These are phyloP conservation scores for Oenanthe oenanthe DNA, from an alignment of 2,113 vertebrate genomes.

Conservation along the genomic window DNA sequence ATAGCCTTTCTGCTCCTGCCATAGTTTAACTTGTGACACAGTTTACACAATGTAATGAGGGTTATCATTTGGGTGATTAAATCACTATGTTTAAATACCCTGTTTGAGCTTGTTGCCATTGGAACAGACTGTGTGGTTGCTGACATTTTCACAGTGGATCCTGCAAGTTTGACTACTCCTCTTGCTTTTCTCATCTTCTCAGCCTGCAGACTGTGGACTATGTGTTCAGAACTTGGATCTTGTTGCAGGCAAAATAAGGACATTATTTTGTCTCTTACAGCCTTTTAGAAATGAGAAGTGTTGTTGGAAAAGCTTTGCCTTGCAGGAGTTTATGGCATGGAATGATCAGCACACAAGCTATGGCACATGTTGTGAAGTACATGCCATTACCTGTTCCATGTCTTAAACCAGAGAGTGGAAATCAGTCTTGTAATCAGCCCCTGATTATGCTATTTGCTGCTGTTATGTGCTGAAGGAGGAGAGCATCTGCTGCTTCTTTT, in stretches of 20 bases:
- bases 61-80: conserved; percentile 14
- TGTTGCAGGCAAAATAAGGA: background rate
- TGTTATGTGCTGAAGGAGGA: background rate
- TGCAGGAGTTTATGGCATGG: background rate
- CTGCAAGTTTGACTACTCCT: background rate
- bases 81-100: background rate
- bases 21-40: background rate
- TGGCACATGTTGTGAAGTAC: background rate
- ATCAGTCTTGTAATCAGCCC: background rate
- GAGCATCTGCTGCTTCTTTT: conserved; percentile 22
- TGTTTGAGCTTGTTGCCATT: conserved; percentile 4
- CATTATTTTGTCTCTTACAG: background rate
- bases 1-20: background rate
- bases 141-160: conserved; percentile 21
- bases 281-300: background rate
- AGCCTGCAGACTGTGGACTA: background rate
- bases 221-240: background rate
- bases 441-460: conserved; percentile 12
- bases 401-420: background rate
- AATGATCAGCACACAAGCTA: background rate
- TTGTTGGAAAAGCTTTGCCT: background rate
- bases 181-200: background rate
- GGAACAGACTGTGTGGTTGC: background rate
- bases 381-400: background rate
- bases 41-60: background rate